Base-by-base conservation (phyloP, 2,797 vertebrate genomes). In the Phalanger gymnotis region DNA sequence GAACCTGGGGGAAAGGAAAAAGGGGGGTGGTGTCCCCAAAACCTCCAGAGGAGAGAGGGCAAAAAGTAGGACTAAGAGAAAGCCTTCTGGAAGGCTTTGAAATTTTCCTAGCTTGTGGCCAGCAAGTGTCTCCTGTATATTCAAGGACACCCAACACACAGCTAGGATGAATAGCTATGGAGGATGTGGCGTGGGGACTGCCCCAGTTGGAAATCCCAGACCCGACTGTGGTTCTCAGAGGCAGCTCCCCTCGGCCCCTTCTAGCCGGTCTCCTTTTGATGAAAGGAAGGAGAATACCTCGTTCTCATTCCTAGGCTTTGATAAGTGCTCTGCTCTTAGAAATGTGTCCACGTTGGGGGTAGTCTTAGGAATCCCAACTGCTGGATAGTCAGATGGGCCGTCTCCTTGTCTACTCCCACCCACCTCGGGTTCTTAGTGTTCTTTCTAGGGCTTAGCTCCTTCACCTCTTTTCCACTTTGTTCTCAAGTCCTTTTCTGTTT, bases 401-500 rank as follows among this genome's bases (percentile, higher is more conserved):
- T 34, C 55, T 55, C 52, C 89, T 61, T 9, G 31, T 10, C 52
- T 54, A 3, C 54, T 47, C 92, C 54, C 13, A 40, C 73, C 92
- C 31, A 1, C 57, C 58, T 89, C 25, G 47, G 73, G 73, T 73
- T 93, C 94, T 96, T 81, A 90, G 97, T 97, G 93, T 96, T 97
- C 91, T 97, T 92, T 57, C 55, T 93, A 90, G 97, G 92, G 90
- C 97, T 97, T 97, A 97, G 96, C 98, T 98, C 98, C 97, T 98
- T 97, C 97, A 97, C 94, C 94, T 97, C 96, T 97, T 97, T 96
- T 95, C 95, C 97, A 96, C 96, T 98, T 97, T 97, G 97, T 98
- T 98, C 98, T 98, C 96, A 99, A 99, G 98, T 97, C 98, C 98
- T 98, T 98, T 95, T 98, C 19, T 98, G 95, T 98, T 98, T 97